These are phyloP conservation scores for Ptiloglossa arizonensis DNA, from an alignment of 1,140 invertebrate species.

Conservation along the genomic window DNA sequence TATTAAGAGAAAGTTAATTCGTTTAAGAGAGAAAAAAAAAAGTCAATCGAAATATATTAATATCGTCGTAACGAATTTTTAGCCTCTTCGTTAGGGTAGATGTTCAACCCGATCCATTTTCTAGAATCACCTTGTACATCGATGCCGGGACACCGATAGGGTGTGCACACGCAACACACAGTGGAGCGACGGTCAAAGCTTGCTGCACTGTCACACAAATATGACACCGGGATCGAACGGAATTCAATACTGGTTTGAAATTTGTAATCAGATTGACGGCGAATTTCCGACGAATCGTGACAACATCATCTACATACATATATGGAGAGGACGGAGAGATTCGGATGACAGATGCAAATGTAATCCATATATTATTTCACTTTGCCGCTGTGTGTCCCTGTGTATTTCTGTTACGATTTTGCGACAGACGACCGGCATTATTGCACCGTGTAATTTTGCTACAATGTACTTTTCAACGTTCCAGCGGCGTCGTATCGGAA, in stretches of 20 bases:
- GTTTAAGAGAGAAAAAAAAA: no score
- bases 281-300: slow-evolving; percentile 51
- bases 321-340: slow-evolving; percentile 18
- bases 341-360: slow-evolving; percentile 51
- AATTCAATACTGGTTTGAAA: slow-evolving; percentile 60
- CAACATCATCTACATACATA: slow-evolving; percentile 48
- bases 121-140: background rate
- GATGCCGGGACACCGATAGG: background rate
- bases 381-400: background rate
- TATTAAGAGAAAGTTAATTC: no score
- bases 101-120: background rate
- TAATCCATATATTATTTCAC: slow-evolving; percentile 48
- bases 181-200: slow-evolving; percentile 39
- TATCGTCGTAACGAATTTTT: no score
- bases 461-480: slow-evolving; percentile 40
- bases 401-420: background rate
- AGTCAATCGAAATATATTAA: no score
- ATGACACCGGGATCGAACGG: slow-evolving; percentile 55
- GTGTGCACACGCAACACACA: background rate
- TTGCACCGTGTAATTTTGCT: slow-evolving; percentile 39
- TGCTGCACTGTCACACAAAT: slow-evolving; percentile 51
- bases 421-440: slow-evolving; percentile 13
- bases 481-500: slow-evolving; percentile 8
- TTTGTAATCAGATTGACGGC: slow-evolving; percentile 59
- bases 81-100: background rate